Conservation (phyloP, 2,797 vertebrate species). For the Sebastes melanostomus region DNA sequence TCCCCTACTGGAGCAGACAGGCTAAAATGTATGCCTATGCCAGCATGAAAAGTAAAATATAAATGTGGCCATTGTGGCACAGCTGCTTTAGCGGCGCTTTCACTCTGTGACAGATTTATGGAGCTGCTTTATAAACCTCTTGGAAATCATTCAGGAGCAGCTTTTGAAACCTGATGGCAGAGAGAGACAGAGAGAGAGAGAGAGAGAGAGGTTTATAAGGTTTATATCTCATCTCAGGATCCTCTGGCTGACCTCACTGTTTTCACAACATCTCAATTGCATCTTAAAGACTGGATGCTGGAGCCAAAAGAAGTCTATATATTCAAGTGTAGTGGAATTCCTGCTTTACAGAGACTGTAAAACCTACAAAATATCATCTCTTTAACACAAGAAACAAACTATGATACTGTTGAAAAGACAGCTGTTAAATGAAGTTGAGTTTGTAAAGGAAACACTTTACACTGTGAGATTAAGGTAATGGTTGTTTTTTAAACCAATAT, state of each 20-base stretch:
- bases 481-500: not conserved
- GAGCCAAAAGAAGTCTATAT: not conserved
- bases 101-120: constrained; percentile 69
- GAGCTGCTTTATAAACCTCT: constrained; percentile 54
- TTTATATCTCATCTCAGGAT: constrained; percentile 28
- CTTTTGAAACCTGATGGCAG: constrained; percentile 46
- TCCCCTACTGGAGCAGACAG: not conserved
- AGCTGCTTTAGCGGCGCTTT: constrained; percentile 31
- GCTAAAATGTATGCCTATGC: not conserved
- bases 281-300: constrained; percentile 37
- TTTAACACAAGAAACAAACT: not conserved
- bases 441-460: not conserved
- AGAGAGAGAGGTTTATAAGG: not conserved
- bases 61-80: constrained; percentile 44
- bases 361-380: not conserved
- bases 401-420: not conserved
- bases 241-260: constrained; percentile 53
- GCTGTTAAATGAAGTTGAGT: rapidly evolving
- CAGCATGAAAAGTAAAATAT: constrained; percentile 23
- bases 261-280: constrained; percentile 37
- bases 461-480: not conserved
- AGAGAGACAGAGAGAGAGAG: not conserved
- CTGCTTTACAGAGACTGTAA: not conserved
- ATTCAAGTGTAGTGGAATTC: not conserved
- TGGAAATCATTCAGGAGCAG: constrained; percentile 66